These are phyloP conservation scores for Capricornis sumatraensis DNA, from an alignment of 2,113 vertebrate genomes.

Conservation along the genomic window DNA sequence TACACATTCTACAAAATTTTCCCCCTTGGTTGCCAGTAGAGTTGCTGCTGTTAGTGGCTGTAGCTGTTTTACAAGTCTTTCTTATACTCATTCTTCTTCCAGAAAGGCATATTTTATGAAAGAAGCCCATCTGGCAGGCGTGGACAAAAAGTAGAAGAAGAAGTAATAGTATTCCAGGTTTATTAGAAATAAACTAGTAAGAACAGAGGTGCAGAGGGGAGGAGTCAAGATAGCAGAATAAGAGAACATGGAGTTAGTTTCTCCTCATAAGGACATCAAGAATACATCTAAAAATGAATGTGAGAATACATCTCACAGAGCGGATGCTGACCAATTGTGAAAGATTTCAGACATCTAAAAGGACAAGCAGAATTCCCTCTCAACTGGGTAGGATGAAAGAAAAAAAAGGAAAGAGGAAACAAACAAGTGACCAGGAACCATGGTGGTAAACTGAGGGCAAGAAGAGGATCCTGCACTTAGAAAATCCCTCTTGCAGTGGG, in stretches of 20 bases:
- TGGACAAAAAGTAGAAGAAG: not conserved
- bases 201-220: not conserved
- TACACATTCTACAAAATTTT: not conserved
- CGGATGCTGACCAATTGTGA: not conserved
- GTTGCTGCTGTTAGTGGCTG: not conserved
- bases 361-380: not conserved
- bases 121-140: not conserved
- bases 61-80: conserved; percentile 23
- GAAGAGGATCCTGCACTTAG: not conserved
- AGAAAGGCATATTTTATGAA: conserved; percentile 4
- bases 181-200: conserved; percentile 30
- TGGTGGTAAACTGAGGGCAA: not conserved
- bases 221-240: not conserved
- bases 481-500: not conserved
- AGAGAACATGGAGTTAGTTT: not conserved
- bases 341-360: not conserved
- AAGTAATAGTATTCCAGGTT: not conserved
- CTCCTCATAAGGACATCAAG: not conserved
- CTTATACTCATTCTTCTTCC: not conserved
- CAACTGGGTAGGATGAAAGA: not conserved
- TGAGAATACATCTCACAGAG: not conserved
- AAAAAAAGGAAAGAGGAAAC: not conserved
- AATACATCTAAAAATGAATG: not conserved
- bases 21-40: not conserved
- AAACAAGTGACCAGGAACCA: not conserved